Evolutionary conservation across 2,888 invertebrate species (phyloP), one percentile per base, ranked within the genome.

Genomic region (Drosophila austrosaltans): DNA sequence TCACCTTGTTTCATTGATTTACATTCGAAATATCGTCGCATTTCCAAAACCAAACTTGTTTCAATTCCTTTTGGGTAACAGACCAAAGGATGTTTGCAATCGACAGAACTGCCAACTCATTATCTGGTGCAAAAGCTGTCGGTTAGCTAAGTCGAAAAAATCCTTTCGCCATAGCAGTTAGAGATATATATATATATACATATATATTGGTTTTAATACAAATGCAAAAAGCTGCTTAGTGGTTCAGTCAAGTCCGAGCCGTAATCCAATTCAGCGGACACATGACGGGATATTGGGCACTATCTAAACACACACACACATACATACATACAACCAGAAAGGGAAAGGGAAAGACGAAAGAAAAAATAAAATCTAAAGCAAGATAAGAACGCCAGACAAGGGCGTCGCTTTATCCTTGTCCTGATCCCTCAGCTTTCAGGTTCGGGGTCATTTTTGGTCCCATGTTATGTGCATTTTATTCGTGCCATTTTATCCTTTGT

Each of bases 391-490:
- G 54, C 67, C 54, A 42, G 59, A 48, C 62, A 54, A 59, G 53
- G 44, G 39, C 58, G 58, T 39, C 58, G 22, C 40, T 25, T 58
- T 10, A 22, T 58, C 58, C 12, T 39, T 40, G 25, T 25, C 40
- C 58, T 57, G 57, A 57, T 57, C 57, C 57, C 57, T 22, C 36
- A 39, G 32, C 39, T 57, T 39, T 57, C 28, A n/a, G 28, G 44
- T 66, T 57, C 25, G 39, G 61, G 72, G 71, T 70, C 62, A 58
- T 42, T 62, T 48, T 54, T 54, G 72, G 67, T 58, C 44, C 72
- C 61, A 40, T 54, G 58, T 54, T 72, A 48, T 56, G 66, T 72
- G 72, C 72, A 72, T 53, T 72, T 66, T 72, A 72, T 72, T 72
- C 62, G n/a, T 59, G 58, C 58, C 40, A 59, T 42, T 59, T 59